A percentile compares a stretch with the other conserved stretches of the same genome.
These are phyloP conservation scores for Ophion costatus DNA, from an alignment of 2,888 invertebrate species.

Conservation along the genomic window DNA sequence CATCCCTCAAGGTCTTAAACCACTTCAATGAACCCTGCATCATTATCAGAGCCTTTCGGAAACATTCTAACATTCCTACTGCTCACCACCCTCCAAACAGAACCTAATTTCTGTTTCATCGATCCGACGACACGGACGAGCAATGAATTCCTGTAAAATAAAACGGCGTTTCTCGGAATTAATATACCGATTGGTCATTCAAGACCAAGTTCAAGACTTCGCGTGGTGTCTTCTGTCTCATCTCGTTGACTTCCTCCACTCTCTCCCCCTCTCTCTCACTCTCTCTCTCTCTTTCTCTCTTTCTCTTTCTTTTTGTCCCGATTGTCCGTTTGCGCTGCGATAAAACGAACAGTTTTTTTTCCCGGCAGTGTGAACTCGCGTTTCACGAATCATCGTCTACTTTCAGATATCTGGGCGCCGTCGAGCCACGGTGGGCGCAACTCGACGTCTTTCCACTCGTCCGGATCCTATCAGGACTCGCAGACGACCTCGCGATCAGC, in stretches of 20 bases:
- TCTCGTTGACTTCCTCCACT: not conserved
- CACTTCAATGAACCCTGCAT: not conserved
- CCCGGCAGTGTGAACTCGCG: slow-evolving; percentile 48
- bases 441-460: slow-evolving; percentile 20
- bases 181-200: not conserved
- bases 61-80: not conserved
- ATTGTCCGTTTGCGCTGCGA: not conserved
- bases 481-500: slow-evolving; percentile 34
- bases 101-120: not conserved
- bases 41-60: not conserved
- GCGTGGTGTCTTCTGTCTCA: slow-evolving; percentile 3
- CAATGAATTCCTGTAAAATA: slow-evolving; percentile 4
- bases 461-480: slow-evolving; percentile 32
- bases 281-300: not conserved
- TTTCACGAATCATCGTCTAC: slow-evolving; percentile 62
- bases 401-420: slow-evolving; percentile 77
- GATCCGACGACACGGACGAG: not conserved
- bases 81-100: not conserved
- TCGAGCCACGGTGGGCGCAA: slow-evolving; percentile 32
- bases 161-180: not conserved
- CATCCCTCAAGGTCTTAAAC: not conserved
- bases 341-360: not conserved
- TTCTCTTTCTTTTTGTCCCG: not conserved
- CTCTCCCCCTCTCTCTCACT: not conserved
- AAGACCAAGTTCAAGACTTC: not conserved